Percentiles rank a stretch among this genome's conserved stretches.
phyloP scores from a whole-genome alignment of 2,888 invertebrate species.

The Mimas tiliae region DNA sequence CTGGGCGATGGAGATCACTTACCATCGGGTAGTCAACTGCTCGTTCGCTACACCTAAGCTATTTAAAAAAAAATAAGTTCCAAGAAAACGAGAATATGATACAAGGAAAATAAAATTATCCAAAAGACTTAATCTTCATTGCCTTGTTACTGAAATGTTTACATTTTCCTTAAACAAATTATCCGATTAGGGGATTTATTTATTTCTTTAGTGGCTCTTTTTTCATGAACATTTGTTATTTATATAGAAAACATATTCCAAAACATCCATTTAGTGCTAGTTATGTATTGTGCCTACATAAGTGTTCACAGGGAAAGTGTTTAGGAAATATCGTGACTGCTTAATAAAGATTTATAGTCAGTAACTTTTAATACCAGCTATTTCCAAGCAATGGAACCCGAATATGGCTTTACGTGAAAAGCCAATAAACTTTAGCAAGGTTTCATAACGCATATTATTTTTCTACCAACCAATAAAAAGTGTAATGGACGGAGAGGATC shows the following conservation, averaged over 20 bases:
- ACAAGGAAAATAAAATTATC: no score
- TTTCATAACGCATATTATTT: conserved; percentile 29
- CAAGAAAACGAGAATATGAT: no score
- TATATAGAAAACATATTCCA: neutral
- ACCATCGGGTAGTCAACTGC: no score
- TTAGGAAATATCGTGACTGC: conserved; percentile 35
- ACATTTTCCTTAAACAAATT: neutral
- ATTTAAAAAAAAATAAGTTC: no score
- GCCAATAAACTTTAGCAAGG: conserved; percentile 32
- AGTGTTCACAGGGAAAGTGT: neutral
- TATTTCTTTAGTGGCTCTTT: neutral
- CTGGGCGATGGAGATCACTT: no score
- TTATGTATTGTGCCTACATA: neutral
- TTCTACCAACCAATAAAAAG: conserved; percentile 5
- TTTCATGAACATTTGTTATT: neutral
- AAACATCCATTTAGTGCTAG: neutral
- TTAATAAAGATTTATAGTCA: conserved; percentile 40
- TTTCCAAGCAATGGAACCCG: conserved; percentile 8
- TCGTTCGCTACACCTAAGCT: no score
- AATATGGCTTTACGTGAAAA: conserved; percentile 19
- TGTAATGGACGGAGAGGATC: neutral
- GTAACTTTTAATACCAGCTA: conserved; percentile 35
- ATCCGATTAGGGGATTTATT: neutral
- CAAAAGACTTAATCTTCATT: neutral
- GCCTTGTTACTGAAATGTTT: neutral